A percentile compares a stretch with the other conserved stretches of the same genome.
phyloP scores from a whole-genome alignment of 2,113 vertebrate genomes.

The Motacilla alba region DNA sequence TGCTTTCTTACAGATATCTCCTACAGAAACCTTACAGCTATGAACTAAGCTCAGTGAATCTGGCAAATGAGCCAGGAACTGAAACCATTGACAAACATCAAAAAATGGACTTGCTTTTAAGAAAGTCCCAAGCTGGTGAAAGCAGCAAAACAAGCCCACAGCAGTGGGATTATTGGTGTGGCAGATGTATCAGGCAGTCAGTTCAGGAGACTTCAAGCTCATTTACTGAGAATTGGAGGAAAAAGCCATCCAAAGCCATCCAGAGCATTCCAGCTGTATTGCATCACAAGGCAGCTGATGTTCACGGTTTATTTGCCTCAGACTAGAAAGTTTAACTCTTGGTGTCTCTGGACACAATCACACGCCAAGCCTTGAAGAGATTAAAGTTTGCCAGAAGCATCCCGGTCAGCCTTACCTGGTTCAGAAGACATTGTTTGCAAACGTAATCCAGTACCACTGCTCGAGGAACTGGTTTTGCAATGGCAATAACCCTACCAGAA shows the following conservation, averaged over 20 bases:
- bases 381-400: background rate
- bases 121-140: background rate
- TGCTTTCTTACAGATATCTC: background rate
- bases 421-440: constrained; percentile 44
- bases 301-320: background rate
- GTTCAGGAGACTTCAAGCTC: background rate
- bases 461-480: background rate
- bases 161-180: background rate
- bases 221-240: background rate
- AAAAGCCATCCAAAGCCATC: background rate
- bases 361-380: background rate
- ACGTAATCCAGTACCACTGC: background rate
- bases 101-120: background rate
- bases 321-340: background rate
- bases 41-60: background rate
- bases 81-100: background rate
- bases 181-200: background rate
- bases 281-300: constrained; percentile 50
- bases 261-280: constrained; percentile 37
- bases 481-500: background rate
- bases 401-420: constrained; percentile 22
- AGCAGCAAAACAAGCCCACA: background rate
- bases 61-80: background rate
- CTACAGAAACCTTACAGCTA: background rate
- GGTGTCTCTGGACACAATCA: background rate